phyloP scores from a whole-genome alignment of 2,888 invertebrate genomes.

The Athetis lepigone region DNA sequence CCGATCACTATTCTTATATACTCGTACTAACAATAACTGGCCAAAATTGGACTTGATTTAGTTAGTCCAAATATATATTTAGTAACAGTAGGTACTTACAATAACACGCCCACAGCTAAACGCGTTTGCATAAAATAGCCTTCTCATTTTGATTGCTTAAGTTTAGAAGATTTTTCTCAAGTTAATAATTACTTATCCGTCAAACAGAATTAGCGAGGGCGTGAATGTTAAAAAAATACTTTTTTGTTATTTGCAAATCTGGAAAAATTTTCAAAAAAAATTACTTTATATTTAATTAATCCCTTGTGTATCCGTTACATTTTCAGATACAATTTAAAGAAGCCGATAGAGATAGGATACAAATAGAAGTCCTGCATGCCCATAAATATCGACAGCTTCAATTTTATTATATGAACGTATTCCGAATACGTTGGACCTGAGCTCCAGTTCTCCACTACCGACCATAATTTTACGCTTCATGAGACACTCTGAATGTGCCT shows the following conservation, averaged over 20 bases:
- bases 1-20: too few species aligned
- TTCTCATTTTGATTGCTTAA: constrained; percentile 16
- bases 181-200: constrained; percentile 47
- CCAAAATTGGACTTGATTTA: constrained; percentile 1
- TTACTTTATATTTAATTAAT: not conserved
- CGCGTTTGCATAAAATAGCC: constrained; percentile 16
- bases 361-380: constrained; percentile 44
- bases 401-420: constrained; percentile 59
- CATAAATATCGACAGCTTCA: constrained; percentile 52
- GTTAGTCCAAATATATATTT: constrained; percentile 1
- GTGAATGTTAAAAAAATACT: constrained; percentile 33
- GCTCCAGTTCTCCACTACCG: constrained; percentile 24
- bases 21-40: not conserved
- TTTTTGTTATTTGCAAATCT: constrained; percentile 4
- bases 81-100: not conserved
- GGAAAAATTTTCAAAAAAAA: not conserved
- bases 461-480: constrained; percentile 53
- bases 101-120: constrained; percentile 5
- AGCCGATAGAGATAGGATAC: constrained; percentile 31
- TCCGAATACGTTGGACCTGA: constrained; percentile 50
- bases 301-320: too few species aligned
- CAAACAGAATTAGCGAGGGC: constrained; percentile 19
- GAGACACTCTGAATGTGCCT: constrained; percentile 30
- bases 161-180: constrained; percentile 28
- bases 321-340: constrained; percentile 23